Conservation (phyloP, 2,113 vertebrate genomes). For the Perognathus longimembris region DNA sequence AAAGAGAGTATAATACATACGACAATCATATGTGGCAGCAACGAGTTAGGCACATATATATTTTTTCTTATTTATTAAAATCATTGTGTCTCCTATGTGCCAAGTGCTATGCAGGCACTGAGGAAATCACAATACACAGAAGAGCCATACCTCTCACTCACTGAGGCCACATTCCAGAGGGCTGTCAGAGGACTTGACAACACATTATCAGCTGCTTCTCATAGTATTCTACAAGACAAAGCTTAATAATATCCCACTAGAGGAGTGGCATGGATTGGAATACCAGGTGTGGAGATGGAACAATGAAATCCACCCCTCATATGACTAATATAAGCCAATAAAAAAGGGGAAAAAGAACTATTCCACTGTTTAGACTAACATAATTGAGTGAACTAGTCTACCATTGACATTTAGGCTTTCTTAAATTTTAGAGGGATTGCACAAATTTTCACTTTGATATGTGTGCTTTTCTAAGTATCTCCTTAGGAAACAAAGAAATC, state of each 20-base stretch:
- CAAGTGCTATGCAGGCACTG: neutral
- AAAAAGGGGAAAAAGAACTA: too few species aligned
- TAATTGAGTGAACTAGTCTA: neutral
- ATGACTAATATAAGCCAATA: too few species aligned
- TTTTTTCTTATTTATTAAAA: neutral
- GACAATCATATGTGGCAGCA: neutral
- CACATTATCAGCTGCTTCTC: neutral
- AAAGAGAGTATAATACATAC: neutral
- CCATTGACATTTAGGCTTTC: neutral
- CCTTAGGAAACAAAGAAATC: neutral
- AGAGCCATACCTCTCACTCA: neutral
- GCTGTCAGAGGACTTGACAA: neutral
- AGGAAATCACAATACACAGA: neutral
- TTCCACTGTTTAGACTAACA: neutral
- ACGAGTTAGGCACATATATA: neutral
- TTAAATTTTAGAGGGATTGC: neutral
- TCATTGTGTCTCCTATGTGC: neutral
- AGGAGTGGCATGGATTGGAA: too few species aligned
- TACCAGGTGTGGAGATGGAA: too few species aligned
- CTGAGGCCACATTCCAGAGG: neutral
- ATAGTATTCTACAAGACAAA: neutral
- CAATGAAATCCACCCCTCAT: too few species aligned
- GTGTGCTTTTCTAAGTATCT: neutral
- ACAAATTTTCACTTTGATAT: neutral
- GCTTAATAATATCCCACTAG: neutral